A percentile compares a stretch with the other conserved stretches of the same genome.
Evolutionary conservation across 2,113 vertebrate species (phyloP).

Genomic region (Aegotheles bennettii): DNA sequence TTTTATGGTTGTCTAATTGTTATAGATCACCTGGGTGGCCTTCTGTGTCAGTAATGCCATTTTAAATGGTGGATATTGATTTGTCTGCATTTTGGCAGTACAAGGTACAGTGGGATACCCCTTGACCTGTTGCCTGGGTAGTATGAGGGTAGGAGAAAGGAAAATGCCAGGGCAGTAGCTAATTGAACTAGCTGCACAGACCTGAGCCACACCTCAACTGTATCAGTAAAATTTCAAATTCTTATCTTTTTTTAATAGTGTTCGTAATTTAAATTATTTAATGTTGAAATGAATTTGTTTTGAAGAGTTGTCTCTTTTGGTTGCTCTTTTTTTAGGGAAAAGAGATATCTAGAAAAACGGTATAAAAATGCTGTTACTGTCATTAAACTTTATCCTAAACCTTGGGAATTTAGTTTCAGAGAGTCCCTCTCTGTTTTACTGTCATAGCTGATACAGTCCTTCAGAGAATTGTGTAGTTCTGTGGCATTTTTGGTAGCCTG

Average conservation of each 20-base stretch:
- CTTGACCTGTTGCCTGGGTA: neutral
- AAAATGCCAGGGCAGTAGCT: neutral
- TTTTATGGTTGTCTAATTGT: neutral
- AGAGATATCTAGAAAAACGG: neutral
- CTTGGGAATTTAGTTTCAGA: neutral
- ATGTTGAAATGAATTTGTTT: neutral
- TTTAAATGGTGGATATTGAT: neutral
- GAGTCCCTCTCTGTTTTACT: neutral
- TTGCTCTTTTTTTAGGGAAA: neutral
- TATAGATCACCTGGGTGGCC: neutral
- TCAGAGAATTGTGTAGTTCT: neutral
- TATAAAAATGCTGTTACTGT: neutral
- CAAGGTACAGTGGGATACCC: neutral
- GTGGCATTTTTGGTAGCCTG: neutral
- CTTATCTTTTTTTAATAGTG: neutral
- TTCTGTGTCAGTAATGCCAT: neutral
- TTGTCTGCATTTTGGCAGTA: neutral
- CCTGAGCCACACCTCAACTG: neutral
- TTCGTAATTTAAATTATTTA: neutral
- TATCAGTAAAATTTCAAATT: neutral
- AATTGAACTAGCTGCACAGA: neutral
- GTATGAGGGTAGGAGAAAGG: neutral
- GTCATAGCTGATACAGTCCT: neutral
- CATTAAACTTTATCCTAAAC: neutral
- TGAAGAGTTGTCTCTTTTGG: neutral